Evolutionary conservation across 2,113 vertebrate species (phyloP).

Genomic region (Carollia perspicillata): DNA sequence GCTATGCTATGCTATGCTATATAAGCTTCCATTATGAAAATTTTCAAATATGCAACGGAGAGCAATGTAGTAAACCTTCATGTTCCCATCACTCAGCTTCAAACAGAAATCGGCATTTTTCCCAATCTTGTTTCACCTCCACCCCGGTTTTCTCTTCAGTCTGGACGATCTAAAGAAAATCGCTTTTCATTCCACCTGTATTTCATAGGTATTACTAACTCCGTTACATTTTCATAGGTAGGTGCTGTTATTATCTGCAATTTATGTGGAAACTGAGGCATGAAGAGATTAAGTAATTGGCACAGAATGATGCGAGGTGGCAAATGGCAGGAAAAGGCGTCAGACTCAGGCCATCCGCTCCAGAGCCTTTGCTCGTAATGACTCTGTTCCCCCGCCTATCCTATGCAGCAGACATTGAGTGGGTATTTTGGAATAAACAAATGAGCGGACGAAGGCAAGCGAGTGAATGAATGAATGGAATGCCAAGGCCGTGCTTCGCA

Average conservation of each 20-base stretch:
- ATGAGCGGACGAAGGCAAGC: not conserved
- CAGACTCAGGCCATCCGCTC: not conserved
- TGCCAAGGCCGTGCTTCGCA: not conserved
- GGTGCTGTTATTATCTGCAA: not conserved
- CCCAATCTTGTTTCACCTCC: not conserved
- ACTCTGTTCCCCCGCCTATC: rapidly evolving
- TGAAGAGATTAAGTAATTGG: not conserved
- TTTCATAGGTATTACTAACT: not conserved
- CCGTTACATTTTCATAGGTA: not conserved
- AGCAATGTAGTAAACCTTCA: not conserved
- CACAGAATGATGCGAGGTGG: not conserved
- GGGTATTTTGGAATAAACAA: not conserved
- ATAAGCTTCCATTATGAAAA: not conserved
- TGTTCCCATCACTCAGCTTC: not conserved
- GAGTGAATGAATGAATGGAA: not conserved
- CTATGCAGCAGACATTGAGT: not conserved
- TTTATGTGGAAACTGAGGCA: not conserved
- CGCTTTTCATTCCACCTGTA: not conserved
- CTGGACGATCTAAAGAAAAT: not conserved
- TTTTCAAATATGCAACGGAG: not conserved
- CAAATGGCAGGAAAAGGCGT: not conserved
- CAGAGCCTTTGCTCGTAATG: not conserved
- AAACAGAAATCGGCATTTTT: not conserved
- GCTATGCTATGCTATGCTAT: not conserved
- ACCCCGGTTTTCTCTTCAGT: not conserved